Conservation (phyloP, 2,113 vertebrate species). For the Muntiacus muntjak region DNA sequence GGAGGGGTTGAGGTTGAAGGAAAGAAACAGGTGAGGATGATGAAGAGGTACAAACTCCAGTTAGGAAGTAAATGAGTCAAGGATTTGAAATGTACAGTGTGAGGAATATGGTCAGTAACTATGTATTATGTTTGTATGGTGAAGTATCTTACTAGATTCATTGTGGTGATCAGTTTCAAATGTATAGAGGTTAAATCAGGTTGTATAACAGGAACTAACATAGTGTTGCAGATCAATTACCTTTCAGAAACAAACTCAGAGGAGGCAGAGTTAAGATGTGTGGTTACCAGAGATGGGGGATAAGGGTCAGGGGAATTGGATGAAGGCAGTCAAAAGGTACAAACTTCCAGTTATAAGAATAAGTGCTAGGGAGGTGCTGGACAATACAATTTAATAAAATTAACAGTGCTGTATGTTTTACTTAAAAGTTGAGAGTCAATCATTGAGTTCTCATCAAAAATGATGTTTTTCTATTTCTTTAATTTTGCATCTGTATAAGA, state of each 20-base stretch:
- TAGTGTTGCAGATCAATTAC: neutral
- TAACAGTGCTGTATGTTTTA: neutral
- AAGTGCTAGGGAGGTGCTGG: neutral
- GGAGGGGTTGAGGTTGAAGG: neutral
- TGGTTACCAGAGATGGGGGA: neutral
- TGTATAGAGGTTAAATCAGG: neutral
- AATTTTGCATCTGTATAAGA: neutral
- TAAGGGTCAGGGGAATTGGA: neutral
- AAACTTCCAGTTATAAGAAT: neutral
- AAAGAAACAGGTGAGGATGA: neutral
- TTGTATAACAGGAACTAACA: neutral
- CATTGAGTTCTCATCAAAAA: neutral
- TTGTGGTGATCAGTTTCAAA: neutral
- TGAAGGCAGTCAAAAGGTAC: neutral
- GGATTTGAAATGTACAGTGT: neutral
- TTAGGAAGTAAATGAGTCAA: neutral
- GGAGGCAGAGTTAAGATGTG: neutral
- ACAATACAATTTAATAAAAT: neutral
- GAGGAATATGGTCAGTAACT: neutral
- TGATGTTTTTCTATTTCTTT: neutral
- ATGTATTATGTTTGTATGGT: neutral
- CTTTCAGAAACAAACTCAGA: neutral
- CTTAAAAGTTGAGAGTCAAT: neutral
- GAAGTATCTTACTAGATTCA: neutral
- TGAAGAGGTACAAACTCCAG: neutral